These are phyloP conservation scores for Umimayanthus chanpuru DNA, from an alignment of 92 coral and sea anemone genomes.

Conservation along the genomic window DNA sequence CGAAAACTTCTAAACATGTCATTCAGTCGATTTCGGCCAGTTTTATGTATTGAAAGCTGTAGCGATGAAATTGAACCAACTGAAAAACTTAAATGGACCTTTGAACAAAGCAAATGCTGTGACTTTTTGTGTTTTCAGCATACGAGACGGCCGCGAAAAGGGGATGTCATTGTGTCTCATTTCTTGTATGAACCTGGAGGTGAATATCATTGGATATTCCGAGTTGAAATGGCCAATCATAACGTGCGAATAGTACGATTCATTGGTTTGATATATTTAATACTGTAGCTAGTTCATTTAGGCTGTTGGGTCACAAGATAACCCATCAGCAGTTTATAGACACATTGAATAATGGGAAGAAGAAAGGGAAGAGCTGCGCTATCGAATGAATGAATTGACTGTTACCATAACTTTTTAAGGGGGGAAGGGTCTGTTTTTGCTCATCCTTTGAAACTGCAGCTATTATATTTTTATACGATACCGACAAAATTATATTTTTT, in stretches of 20 bases:
- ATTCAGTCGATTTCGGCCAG: background rate
- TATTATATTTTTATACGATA: no score
- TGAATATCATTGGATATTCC: no score
- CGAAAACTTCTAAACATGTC: background rate
- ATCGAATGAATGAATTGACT: no score
- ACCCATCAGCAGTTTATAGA: background rate
- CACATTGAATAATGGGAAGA: no score
- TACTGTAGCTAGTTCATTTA: no score
- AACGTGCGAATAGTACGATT: no score
- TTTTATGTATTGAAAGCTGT: background rate
- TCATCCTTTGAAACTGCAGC: no score
- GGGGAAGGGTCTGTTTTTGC: no score
- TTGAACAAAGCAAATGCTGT: background rate
- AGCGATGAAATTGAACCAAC: background rate
- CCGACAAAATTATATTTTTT: no score
- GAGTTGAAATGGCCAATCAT: background rate
- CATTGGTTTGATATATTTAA: background rate
- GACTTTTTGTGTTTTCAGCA: background rate
- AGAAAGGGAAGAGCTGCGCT: no score
- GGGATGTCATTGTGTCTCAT: background rate
- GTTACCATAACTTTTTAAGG: no score
- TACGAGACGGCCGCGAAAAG: background rate
- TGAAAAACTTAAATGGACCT: background rate
- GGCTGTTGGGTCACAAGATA: background rate
- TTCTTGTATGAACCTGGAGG: no score